Evolutionary conservation across 2,113 vertebrate genomes (phyloP).

Genomic region (Alces alces): DNA sequence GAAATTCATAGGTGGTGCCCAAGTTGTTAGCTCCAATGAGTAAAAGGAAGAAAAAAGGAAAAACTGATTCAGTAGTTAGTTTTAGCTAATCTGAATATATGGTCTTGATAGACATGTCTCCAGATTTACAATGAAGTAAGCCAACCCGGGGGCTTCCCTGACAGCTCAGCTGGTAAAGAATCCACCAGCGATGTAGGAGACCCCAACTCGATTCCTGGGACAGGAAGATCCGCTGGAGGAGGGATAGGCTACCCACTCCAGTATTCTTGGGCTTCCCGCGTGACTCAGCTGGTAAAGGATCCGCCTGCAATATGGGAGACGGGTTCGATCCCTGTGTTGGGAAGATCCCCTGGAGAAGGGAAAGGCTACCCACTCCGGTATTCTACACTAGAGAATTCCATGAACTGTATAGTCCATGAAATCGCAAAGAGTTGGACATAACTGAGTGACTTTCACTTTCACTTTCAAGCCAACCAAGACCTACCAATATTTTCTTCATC

Average conservation of each 20-base stretch:
- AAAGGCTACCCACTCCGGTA: neutral
- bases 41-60: conserved; percentile 11
- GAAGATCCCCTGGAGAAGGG: neutral
- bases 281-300: neutral
- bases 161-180: neutral
- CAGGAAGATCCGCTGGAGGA: neutral
- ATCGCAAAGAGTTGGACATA: neutral
- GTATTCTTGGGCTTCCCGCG: neutral
- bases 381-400: neutral
- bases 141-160: neutral
- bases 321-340: neutral
- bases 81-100: neutral
- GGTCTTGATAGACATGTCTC: neutral
- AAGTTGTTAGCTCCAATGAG: neutral
- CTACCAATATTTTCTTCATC: neutral
- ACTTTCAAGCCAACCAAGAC: neutral
- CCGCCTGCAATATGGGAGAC: neutral
- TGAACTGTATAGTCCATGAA: neutral
- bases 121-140: neutral
- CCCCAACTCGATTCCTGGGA: neutral
- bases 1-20: neutral
- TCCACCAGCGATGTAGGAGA: neutral
- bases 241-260: neutral
- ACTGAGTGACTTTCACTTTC: neutral
- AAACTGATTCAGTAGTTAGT: neutral